Evolutionary conservation across 2,888 invertebrate species (phyloP), one percentile per base, ranked within the genome.

Genomic region (Diloba caeruleocephala): DNA sequence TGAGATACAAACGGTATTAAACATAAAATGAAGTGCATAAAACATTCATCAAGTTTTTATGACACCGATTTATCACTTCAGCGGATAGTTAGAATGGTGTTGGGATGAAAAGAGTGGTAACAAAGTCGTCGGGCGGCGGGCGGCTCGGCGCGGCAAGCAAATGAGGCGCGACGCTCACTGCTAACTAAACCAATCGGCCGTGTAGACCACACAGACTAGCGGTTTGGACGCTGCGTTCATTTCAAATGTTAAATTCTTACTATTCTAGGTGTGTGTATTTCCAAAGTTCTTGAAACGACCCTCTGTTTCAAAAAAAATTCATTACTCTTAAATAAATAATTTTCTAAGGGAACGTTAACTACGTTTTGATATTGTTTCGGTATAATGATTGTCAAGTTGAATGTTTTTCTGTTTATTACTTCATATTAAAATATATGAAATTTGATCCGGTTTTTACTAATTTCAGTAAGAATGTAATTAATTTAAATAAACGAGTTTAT

Each of bases 101-200:
- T 77, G 84, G 83, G 80, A 81, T 88, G 88, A 88, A 91, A 91
- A 91, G 90, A 90, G 90, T 88, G 87, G 81, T 90, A 87, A 89
- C 90, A 90, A 89, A 90, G 88, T 88, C 78, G 76, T 73, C 51
- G 52, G 39, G 58, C 26, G 48, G 57, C 15, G 39, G 26, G 57
- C 50, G 69, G 69, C 64, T 76, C 74, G 79, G 82, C 79, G 84
- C 82, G 86, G 88, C 88, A 85, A 89, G 91, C 90, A 93, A 92
- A 93, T 92, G 93, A 93, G 92, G 92, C 91, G 87, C 92, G 87
- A 88, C 90, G 90, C 88, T 90, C 89, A 81, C 88, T 92, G 90
- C 92, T 93, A 93, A 93, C 93, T 93, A 93, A 93, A 92, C 93
- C 93, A 92, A 93, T 93, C 93, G 92, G 74, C 85, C 81, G 81